Evolutionary conservation across 2,888 invertebrate genomes (phyloP).

Genomic region (Pyralis farinalis): DNA sequence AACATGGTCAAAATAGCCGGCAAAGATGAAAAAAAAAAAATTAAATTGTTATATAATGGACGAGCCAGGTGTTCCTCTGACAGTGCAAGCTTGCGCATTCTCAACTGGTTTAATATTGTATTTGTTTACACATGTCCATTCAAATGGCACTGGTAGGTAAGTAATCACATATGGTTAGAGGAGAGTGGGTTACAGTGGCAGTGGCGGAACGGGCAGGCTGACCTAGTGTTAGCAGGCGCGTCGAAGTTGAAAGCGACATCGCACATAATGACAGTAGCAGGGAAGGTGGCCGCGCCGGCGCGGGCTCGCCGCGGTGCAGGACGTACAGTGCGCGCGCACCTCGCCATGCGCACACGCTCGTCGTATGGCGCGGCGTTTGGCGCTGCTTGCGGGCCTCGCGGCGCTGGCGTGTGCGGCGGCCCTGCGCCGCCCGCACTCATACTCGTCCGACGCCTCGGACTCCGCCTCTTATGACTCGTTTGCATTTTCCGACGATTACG

Average conservation of each 20-base stretch:
- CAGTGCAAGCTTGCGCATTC: too few relatives aligned
- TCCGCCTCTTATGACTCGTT: constrained; percentile 59
- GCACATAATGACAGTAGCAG: constrained; percentile 62
- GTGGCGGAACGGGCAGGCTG: constrained; percentile 40
- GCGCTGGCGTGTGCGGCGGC: constrained; percentile 58
- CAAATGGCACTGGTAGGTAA: neutral
- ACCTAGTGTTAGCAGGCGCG: constrained; percentile 60
- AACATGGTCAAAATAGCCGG: too few relatives aligned
- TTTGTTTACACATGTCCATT: constrained; percentile 23
- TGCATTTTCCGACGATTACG: constrained; percentile 61
- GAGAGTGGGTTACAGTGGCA: constrained; percentile 15
- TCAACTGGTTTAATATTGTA: too few relatives aligned
- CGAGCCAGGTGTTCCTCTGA: too few relatives aligned
- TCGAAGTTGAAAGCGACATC: constrained; percentile 62
- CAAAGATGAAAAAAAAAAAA: too few relatives aligned
- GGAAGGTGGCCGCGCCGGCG: constrained; percentile 51
- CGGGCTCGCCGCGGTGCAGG: constrained; percentile 29
- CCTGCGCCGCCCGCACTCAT: constrained; percentile 3
- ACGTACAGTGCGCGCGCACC: constrained; percentile 74
- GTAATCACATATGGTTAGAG: neutral
- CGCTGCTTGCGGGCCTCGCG: constrained; percentile 71
- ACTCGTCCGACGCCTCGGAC: constrained; percentile 27
- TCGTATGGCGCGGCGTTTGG: constrained; percentile 77
- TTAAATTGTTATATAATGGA: too few relatives aligned
- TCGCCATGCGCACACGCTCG: constrained; percentile 77